Base-by-base conservation (phyloP, 64 coral and sea anemone genomes). In the Porites australiensis region DNA sequence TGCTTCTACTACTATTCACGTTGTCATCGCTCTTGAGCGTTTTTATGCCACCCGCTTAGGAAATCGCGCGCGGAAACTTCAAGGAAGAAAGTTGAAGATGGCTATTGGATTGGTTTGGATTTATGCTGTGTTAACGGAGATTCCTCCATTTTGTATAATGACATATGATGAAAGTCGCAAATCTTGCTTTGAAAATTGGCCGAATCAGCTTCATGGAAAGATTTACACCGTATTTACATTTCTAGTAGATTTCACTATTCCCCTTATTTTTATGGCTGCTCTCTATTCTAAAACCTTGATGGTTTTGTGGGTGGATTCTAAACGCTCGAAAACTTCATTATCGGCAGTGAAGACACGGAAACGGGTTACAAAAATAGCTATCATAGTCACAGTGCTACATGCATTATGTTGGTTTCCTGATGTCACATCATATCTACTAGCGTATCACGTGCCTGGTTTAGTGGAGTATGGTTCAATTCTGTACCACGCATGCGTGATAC, bases 211-310 rank as follows among this genome's bases (percentile, higher is more conserved):
- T 10, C 22, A 73, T 44, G 70, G 8, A 16, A 73, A 73, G 70
- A 73, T 73, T 73, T 73, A 73, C 37, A 47, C 70, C 70, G 70
- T 43, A 10, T 73, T 73, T 15, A 73, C 70, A 13, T 73, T 73
- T n/a, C 23, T 73, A 6, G 37, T 73, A 13, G 70, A 73, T 46
- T 73, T 73, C 3, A 7, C 70, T 10, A 46, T 73, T 13, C 70
- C 70, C 46, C 43, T 73, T 2, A n/a, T 46, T 0, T 12, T 73
- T 4, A 73, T 73, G 70, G 22, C 11, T 2, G 8, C 46, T 73
- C 22, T 73, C 7, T 73, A 73, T 13, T 6, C 70, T 9, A 73
- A 73, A 43, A 73, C 70, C 44, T 8, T 73, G 22, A 73, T 2
- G 12, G 15, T 8, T 9, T 14, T 73, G 13, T 73, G 70, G 70